Percentiles rank a stretch among this genome's conserved stretches.
Evolutionary conservation across 2,888 invertebrate genomes (phyloP).

Genomic region (Cheiracanthium punctorium): DNA sequence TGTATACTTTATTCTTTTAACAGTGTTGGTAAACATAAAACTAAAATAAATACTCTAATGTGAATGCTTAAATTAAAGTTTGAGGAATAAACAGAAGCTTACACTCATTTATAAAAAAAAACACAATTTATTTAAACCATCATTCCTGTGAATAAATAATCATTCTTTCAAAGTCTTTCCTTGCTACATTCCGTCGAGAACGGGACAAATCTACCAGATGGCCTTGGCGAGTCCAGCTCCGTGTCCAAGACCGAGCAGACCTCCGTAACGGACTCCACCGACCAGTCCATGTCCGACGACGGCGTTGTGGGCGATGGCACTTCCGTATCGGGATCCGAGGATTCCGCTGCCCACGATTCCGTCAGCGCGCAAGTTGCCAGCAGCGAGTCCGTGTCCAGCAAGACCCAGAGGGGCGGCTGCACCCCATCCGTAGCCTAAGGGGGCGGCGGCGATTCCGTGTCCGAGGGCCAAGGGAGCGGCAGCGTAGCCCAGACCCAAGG

Average conservation of each 20-base stretch:
- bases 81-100: too few species aligned
- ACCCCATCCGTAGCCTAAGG: slow-evolving; percentile 21
- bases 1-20: too few species aligned
- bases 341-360: not conserved
- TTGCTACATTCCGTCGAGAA: too few species aligned
- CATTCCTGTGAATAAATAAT: too few species aligned
- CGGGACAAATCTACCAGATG: not conserved
- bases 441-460: not conserved
- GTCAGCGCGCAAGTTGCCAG: not conserved
- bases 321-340: not conserved
- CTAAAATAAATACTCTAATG: too few species aligned
- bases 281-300: not conserved
- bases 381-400: slow-evolving; percentile 23
- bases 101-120: too few species aligned
- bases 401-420: not conserved
- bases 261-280: not conserved
- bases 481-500: not conserved
- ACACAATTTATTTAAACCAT: too few species aligned
- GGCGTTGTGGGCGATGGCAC: not conserved
- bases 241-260: not conserved
- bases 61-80: too few species aligned
- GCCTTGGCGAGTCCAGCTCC: not conserved
- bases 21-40: too few species aligned
- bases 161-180: too few species aligned
- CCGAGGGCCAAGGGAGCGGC: not conserved